These are phyloP conservation scores for Oreotrochilus melanogaster DNA, from an alignment of 2,113 vertebrate genomes.

Conservation along the genomic window DNA sequence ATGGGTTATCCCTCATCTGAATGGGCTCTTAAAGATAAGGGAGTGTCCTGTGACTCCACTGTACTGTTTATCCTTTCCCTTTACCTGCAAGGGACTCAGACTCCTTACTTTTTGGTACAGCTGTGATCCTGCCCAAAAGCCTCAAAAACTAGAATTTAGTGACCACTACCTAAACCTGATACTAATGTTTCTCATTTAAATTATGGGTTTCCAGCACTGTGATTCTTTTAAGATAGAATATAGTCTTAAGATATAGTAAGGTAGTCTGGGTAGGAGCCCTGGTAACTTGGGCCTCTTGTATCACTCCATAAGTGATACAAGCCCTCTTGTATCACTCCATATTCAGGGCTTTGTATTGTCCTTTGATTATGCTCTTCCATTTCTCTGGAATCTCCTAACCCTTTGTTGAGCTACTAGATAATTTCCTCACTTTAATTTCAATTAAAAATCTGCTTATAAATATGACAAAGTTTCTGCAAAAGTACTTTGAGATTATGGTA, in stretches of 20 bases:
- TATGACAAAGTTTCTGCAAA: neutral
- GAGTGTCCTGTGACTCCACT: neutral
- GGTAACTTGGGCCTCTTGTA: neutral
- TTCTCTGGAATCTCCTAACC: neutral
- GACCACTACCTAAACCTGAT: neutral
- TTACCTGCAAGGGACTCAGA: neutral
- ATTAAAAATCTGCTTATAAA: neutral
- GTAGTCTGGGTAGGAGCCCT: neutral
- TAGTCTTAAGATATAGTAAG: neutral
- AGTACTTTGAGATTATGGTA: neutral
- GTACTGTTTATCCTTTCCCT: neutral
- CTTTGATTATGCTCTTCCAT: neutral
- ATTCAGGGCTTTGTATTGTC: neutral
- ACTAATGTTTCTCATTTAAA: neutral
- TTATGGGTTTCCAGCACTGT: neutral
- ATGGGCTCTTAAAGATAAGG: neutral
- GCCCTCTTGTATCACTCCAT: neutral
- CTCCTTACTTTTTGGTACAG: neutral
- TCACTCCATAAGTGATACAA: neutral
- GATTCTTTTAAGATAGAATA: neutral
- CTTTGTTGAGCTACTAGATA: neutral
- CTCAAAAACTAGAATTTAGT: neutral
- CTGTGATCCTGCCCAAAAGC: neutral
- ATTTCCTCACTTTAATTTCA: neutral
- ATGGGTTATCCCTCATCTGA: neutral